Percentiles rank a stretch among this genome's conserved stretches.
Evolutionary conservation across 2,797 vertebrate species (phyloP).

Genomic region (Alectoris magna): DNA sequence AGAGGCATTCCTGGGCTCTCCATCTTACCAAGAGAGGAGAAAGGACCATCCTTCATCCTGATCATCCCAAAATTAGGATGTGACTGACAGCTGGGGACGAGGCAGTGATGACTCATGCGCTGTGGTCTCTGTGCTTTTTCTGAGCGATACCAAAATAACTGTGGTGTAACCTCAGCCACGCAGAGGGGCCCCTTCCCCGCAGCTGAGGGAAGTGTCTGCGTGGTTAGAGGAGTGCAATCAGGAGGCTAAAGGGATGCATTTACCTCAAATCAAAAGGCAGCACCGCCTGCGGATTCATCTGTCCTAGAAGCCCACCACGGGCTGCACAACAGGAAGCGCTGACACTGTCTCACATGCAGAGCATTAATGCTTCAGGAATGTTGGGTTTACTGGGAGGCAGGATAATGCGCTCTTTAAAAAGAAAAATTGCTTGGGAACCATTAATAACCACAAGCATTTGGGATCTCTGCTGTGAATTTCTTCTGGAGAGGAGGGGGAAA

Average conservation of each 20-base stretch:
- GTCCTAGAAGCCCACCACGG: not conserved
- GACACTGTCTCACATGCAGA: not conserved
- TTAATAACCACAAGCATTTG: conserved; percentile 62
- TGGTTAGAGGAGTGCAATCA: not conserved
- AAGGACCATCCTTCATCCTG: not conserved
- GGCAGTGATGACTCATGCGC: not conserved
- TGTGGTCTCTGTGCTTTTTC: not conserved
- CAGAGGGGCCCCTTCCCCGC: not conserved
- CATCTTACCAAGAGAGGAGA: not conserved
- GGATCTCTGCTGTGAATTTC: conserved; percentile 5
- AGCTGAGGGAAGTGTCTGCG: accelerated
- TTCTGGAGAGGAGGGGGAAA: not conserved
- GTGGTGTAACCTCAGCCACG: not conserved
- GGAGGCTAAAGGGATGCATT: not conserved
- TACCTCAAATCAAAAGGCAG: not conserved
- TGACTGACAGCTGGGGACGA: accelerated
- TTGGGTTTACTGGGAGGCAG: conserved; percentile 17
- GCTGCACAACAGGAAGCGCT: not conserved
- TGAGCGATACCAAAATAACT: not conserved
- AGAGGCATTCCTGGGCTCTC: not conserved
- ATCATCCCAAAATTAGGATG: not conserved
- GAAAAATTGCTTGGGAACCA: conserved; percentile 45
- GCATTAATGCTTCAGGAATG: conserved; percentile 25
- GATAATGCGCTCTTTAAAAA: conserved; percentile 41
- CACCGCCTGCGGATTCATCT: not conserved